These are phyloP conservation scores for Drosophila aff. DNA, from an alignment of 1,140 invertebrate species.

Conservation along the genomic window DNA sequence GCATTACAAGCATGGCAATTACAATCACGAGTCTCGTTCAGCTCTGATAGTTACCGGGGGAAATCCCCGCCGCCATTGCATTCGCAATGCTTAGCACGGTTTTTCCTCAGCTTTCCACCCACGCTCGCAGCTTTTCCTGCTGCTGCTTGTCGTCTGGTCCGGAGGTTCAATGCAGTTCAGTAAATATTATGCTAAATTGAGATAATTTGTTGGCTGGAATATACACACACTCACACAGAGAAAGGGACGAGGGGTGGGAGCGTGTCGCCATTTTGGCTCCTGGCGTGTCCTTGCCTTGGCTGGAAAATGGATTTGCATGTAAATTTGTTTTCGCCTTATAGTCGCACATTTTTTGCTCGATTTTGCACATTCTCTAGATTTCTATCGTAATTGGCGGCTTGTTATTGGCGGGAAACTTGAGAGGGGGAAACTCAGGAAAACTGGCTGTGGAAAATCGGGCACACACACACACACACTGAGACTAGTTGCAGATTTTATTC, in stretches of 20 bases:
- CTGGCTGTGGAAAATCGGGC: neutral
- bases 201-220: constrained; percentile 75
- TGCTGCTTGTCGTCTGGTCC: constrained; percentile 26
- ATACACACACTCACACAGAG: constrained; percentile 18
- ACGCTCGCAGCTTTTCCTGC: constrained; percentile 1
- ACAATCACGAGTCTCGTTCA: constrained; percentile 6
- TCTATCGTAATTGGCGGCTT: constrained; percentile 80
- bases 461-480: constrained; percentile 7
- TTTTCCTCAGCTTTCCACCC: constrained; percentile 1
- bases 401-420: constrained; percentile 37
- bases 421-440: neutral
- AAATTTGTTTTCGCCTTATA: constrained; percentile 79
- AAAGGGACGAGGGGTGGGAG: constrained; percentile 2
- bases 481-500: constrained; percentile 18
- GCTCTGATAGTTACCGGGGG: constrained; percentile 10
- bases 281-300: constrained; percentile 45
- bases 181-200: constrained; percentile 83
- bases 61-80: neutral
- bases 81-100: neutral
- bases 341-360: constrained; percentile 76
- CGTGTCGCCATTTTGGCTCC: constrained; percentile 60
- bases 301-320: constrained; percentile 72
- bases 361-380: constrained; percentile 82
- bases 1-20: neutral
- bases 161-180: constrained; percentile 79